Conservation (phyloP, 2,888 invertebrate species). For the Drosophila stalkeri region DNA sequence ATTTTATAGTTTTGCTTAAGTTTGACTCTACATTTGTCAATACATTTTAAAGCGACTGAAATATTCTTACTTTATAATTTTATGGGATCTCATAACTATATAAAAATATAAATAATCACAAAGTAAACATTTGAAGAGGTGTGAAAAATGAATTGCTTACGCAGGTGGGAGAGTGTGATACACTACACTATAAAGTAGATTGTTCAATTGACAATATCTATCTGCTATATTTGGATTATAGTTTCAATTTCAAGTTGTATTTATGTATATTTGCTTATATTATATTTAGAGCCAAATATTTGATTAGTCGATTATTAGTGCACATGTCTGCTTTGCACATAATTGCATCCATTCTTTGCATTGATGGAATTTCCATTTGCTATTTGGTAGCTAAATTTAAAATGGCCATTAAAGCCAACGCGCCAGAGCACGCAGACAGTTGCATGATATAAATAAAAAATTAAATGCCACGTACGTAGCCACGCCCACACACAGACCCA, state of each 20-base stretch:
- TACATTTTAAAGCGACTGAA: too few relatives aligned
- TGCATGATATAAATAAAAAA: constrained; percentile 61
- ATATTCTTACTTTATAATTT: too few relatives aligned
- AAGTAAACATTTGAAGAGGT: too few relatives aligned
- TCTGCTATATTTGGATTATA: too few relatives aligned
- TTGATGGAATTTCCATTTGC: constrained; percentile 1
- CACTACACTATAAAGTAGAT: too few relatives aligned
- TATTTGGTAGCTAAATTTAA: constrained; percentile 43
- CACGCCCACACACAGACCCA: constrained; percentile 10
- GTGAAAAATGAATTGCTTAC: too few relatives aligned
- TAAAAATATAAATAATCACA: too few relatives aligned
- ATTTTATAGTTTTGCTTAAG: too few relatives aligned
- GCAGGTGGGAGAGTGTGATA: too few relatives aligned
- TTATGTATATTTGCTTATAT: neutral
- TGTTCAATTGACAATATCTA: too few relatives aligned
- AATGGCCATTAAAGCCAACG: constrained; percentile 56
- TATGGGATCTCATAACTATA: too few relatives aligned
- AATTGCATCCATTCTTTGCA: neutral
- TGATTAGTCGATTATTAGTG: neutral
- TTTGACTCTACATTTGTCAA: too few relatives aligned
- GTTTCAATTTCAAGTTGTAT: neutral
- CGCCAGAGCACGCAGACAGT: constrained; percentile 19
- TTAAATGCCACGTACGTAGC: constrained; percentile 73
- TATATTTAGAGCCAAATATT: neutral
- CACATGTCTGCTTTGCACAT: neutral